Evolutionary conservation across 2,113 vertebrate genomes (phyloP).

Genomic region (Melospiza georgiana): DNA sequence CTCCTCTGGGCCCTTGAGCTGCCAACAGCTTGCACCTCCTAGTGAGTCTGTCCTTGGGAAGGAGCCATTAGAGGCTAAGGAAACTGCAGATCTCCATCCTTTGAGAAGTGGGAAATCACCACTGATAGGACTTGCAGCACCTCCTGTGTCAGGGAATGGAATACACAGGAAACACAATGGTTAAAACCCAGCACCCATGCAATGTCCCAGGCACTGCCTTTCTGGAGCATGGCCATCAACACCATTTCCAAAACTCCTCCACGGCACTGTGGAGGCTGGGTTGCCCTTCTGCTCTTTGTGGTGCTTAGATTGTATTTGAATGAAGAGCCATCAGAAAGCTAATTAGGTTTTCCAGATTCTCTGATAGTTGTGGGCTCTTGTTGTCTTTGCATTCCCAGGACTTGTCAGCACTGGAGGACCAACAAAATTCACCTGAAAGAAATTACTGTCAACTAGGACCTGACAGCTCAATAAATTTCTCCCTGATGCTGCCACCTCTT

Average conservation of each 20-base stretch:
- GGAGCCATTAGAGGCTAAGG: conserved; percentile 58
- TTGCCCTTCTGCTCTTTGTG: background rate
- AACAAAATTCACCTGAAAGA: background rate
- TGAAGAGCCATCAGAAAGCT: background rate
- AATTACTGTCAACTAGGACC: background rate
- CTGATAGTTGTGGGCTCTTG: background rate
- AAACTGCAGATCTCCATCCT: conserved; percentile 45
- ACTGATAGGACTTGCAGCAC: background rate
- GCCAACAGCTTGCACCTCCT: conserved; percentile 68
- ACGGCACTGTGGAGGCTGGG: background rate
- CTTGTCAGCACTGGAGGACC: background rate
- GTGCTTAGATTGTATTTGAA: background rate
- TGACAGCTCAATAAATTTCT: background rate
- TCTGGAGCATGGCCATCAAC: background rate
- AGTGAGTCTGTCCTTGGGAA: conserved; percentile 67
- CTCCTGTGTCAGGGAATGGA: background rate
- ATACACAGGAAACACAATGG: background rate
- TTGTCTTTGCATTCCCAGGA: background rate
- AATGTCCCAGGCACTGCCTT: background rate
- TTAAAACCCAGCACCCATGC: background rate
- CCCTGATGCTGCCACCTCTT: background rate
- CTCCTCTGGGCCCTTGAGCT: conserved; percentile 59
- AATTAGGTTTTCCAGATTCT: background rate
- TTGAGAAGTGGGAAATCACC: conserved; percentile 18
- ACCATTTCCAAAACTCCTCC: background rate